Evolutionary conservation across 1,140 invertebrate genomes (phyloP).

Genomic region (Tetramorium parvispinum): DNA sequence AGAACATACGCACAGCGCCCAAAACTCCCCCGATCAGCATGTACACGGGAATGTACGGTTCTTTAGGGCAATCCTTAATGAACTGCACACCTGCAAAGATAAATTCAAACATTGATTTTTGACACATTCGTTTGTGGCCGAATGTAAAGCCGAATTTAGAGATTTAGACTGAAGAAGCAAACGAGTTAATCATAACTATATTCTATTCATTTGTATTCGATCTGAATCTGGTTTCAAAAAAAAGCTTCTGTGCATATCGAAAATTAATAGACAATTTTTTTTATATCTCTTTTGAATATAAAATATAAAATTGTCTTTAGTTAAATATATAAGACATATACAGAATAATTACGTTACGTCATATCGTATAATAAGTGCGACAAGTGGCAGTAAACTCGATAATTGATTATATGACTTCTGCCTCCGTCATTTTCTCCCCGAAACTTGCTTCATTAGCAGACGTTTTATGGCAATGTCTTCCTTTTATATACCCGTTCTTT

Average conservation of each 20-base stretch:
- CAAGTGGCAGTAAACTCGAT: not conserved
- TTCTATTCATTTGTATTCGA: not conserved
- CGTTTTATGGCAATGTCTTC: not conserved
- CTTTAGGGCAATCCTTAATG: constrained; percentile 91
- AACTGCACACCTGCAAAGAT: constrained; percentile 90
- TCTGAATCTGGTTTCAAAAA: not conserved
- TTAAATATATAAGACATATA: not conserved
- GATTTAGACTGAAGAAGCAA: not conserved
- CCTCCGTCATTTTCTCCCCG: not conserved
- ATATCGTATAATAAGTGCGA: not conserved
- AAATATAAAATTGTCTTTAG: not conserved
- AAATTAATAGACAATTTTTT: not conserved
- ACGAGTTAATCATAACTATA: not conserved
- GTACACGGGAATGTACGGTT: constrained; percentile 92
- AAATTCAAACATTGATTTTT: constrained; percentile 35
- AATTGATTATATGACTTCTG: constrained; percentile 1
- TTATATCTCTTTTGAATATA: not conserved
- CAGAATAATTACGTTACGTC: not conserved
- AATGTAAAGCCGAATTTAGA: not conserved
- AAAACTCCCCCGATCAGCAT: constrained; percentile 93
- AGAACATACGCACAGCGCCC: constrained; percentile 90
- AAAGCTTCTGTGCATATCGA: not conserved
- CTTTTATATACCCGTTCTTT: not conserved
- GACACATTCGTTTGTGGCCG: not conserved
- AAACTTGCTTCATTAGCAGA: not conserved